Conservation (phyloP, 2,113 vertebrate species). For the Mustela lutreola region DNA sequence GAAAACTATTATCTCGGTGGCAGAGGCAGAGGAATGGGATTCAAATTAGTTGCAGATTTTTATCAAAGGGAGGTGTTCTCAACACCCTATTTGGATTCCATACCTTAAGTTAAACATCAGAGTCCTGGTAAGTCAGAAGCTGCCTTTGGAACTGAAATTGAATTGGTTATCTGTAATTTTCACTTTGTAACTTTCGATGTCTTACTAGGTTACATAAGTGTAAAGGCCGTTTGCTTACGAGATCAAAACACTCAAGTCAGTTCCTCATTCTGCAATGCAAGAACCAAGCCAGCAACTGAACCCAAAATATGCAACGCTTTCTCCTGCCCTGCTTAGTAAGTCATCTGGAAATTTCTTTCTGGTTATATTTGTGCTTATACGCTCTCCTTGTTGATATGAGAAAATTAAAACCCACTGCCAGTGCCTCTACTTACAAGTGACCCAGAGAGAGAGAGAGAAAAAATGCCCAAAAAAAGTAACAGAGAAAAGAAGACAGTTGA, state of each 20-base stretch:
- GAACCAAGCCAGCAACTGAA: slow-evolving; percentile 89
- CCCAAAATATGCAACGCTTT: slow-evolving; percentile 94
- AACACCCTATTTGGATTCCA: not conserved
- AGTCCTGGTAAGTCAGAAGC: not conserved
- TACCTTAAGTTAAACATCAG: not conserved
- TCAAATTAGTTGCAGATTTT: slow-evolving; percentile 23
- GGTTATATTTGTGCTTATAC: not conserved
- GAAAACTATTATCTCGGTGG: not conserved
- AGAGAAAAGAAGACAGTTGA: not conserved
- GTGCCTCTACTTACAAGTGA: not conserved
- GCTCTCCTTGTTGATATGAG: not conserved
- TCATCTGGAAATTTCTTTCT: slow-evolving; percentile 68
- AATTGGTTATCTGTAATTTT: not conserved
- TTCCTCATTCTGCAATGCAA: slow-evolving; percentile 91
- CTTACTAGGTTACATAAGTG: slow-evolving; percentile 92
- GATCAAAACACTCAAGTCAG: slow-evolving; percentile 94
- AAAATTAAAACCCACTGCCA: not conserved
- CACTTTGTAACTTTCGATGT: slow-evolving; percentile 29
- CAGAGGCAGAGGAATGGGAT: not conserved
- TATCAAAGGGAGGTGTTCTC: slow-evolving; percentile 25
- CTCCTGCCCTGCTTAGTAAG: slow-evolving; percentile 97
- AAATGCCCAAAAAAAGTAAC: not conserved
- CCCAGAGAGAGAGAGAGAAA: not conserved
- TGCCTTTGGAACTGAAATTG: not conserved
- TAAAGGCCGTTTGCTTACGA: slow-evolving; percentile 95